Conservation (phyloP, 2,888 invertebrate species). For the Drosophila cyrtoloma region DNA sequence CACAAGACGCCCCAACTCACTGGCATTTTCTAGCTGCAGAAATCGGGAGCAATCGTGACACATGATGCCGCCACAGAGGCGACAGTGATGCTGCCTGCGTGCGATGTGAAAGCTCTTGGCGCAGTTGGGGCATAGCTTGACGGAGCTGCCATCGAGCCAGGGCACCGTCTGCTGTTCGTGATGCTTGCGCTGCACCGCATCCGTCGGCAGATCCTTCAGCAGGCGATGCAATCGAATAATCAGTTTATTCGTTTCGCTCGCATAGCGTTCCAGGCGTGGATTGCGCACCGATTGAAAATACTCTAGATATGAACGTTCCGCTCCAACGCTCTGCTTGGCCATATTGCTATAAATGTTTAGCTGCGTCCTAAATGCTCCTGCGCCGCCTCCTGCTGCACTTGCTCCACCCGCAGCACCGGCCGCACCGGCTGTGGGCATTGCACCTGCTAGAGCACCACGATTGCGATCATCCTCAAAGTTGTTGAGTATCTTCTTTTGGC, state of each 20-base stretch:
- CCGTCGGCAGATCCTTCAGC: slow-evolving; percentile 91
- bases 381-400: not conserved
- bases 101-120: slow-evolving; percentile 94
- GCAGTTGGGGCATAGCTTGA: slow-evolving; percentile 96
- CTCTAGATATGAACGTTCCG: slow-evolving; percentile 88
- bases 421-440: not conserved
- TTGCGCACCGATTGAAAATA: slow-evolving; percentile 91
- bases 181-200: slow-evolving; percentile 90
- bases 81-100: slow-evolving; percentile 97
- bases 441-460: slow-evolving; percentile 43
- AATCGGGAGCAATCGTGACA: slow-evolving; percentile 96
- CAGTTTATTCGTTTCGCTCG: slow-evolving; percentile 97
- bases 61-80: slow-evolving; percentile 96
- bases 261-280: slow-evolving; percentile 92
- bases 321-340: slow-evolving; percentile 85
- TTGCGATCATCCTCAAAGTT: slow-evolving; percentile 89
- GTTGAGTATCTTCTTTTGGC: slow-evolving; percentile 94
- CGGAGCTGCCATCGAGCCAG: slow-evolving; percentile 97
- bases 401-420: slow-evolving; percentile 13
- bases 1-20: slow-evolving; percentile 86
- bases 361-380: slow-evolving; percentile 49
- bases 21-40: slow-evolving; percentile 91
- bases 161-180: slow-evolving; percentile 91
- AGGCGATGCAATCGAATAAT: slow-evolving; percentile 97
- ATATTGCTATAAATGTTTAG: slow-evolving; percentile 80